phyloP scores from a whole-genome alignment of 2,888 invertebrate genomes.

The Sturmia bella region DNA sequence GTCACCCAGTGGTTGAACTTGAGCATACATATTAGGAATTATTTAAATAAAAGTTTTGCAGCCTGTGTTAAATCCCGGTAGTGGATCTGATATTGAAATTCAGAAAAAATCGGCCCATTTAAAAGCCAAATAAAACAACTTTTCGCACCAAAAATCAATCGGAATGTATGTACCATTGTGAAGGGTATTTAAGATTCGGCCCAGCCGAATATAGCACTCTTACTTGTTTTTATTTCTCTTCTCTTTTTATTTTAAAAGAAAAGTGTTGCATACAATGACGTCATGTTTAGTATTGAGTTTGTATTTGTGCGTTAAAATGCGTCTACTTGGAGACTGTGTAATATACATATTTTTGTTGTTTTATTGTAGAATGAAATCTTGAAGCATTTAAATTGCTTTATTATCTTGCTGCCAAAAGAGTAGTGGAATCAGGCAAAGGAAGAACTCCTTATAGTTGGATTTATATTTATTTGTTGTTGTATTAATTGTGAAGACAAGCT shows the following conservation, averaged over 20 bases:
- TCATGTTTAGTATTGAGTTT: conserved; percentile 18
- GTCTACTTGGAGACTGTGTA: background rate
- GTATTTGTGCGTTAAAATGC: background rate
- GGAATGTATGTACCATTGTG: too few relatives aligned
- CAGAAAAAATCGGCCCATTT: too few relatives aligned
- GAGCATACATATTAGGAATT: too few relatives aligned
- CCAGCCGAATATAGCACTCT: too few relatives aligned
- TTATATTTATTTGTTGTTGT: background rate
- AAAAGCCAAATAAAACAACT: too few relatives aligned
- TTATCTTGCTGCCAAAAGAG: background rate
- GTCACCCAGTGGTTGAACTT: too few relatives aligned
- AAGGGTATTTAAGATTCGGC: too few relatives aligned
- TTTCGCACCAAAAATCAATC: too few relatives aligned
- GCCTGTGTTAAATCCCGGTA: too few relatives aligned
- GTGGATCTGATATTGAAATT: too few relatives aligned
- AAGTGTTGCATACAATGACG: conserved; percentile 17
- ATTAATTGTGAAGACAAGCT: background rate
- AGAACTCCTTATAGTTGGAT: conserved; percentile 13
- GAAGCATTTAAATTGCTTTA: conserved; percentile 21
- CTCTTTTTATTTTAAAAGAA: background rate
- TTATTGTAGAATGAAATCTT: conserved; percentile 12
- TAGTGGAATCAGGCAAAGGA: conserved; percentile 7
- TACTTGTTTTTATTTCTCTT: background rate
- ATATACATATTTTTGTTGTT: background rate
- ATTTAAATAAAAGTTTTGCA: too few relatives aligned